Evolutionary conservation across 2,797 vertebrate species (phyloP).

Genomic region (Morelia viridis): DNA sequence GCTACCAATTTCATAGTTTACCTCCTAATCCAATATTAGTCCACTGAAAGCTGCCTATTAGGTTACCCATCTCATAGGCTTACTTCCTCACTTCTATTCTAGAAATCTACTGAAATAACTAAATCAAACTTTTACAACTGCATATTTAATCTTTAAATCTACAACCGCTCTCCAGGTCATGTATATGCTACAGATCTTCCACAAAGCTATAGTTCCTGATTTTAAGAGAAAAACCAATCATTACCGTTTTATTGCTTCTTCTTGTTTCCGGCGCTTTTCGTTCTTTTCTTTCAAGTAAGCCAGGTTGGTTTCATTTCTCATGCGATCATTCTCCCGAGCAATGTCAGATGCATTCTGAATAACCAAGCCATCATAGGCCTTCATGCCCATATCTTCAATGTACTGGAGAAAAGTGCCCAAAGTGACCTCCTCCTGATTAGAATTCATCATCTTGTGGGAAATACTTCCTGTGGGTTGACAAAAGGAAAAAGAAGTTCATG

Average conservation of each 20-base stretch:
- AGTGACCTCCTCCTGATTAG: slow-evolving; percentile 89
- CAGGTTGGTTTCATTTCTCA: slow-evolving; percentile 95
- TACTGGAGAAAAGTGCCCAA: slow-evolving; percentile 92
- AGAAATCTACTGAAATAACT: not conserved
- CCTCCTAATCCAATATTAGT: not conserved
- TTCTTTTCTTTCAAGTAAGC: slow-evolving; percentile 95
- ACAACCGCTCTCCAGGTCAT: slow-evolving; percentile 4
- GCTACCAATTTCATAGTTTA: not conserved
- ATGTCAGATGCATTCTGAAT: slow-evolving; percentile 91
- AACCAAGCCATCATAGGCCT: slow-evolving; percentile 90
- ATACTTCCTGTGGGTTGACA: slow-evolving; percentile 76
- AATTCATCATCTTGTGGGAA: slow-evolving; percentile 90
- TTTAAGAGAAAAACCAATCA: slow-evolving; percentile 21
- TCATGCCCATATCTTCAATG: slow-evolving; percentile 96
- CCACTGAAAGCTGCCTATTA: not conserved
- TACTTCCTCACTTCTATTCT: not conserved
- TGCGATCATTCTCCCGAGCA: slow-evolving; percentile 85
- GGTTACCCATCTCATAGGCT: not conserved
- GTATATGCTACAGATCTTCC: not conserved
- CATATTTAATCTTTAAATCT: not conserved
- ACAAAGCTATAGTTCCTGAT: not conserved
- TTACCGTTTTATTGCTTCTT: slow-evolving; percentile 97
- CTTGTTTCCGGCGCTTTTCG: slow-evolving; percentile 95
- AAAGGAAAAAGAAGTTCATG: slow-evolving; percentile 56
- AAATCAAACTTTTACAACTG: not conserved